Evolutionary conservation across 2,888 invertebrate genomes (phyloP).

Genomic region (Trichacis sp.): DNA sequence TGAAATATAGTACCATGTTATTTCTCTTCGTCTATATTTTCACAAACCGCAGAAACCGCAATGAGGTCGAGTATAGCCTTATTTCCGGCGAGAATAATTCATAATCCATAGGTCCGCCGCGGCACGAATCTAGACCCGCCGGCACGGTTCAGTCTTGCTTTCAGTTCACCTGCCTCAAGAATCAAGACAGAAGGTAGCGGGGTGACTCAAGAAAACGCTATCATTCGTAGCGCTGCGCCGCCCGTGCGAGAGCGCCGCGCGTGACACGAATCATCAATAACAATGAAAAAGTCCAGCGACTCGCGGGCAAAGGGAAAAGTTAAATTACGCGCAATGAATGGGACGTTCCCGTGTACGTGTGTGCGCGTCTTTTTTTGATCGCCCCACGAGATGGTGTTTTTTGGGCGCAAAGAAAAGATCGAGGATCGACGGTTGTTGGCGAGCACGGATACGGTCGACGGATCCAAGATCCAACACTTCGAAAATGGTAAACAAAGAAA

Average conservation of each 20-base stretch:
- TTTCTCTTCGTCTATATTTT: no score
- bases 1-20: no score
- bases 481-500: slow-evolving; percentile 66
- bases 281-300: no score
- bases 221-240: not conserved
- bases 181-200: slow-evolving; percentile 1
- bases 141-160: not conserved
- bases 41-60: no score
- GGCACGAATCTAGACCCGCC: slow-evolving; percentile 3
- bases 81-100: not conserved
- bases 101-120: not conserved
- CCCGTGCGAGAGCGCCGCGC: not conserved
- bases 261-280: no score
- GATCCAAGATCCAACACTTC: slow-evolving; percentile 57
- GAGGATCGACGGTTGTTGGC: slow-evolving; percentile 62
- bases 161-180: slow-evolving; percentile 3
- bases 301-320: not conserved
- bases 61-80: not conserved
- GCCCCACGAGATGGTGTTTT: slow-evolving; percentile 56
- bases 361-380: no score
- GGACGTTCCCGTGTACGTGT: slow-evolving; percentile 9
- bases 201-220: slow-evolving; percentile 7
- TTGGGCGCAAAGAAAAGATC: slow-evolving; percentile 61
- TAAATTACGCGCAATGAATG: not conserved
- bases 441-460: slow-evolving; percentile 61